Evolutionary conservation across 2,113 vertebrate genomes (phyloP).

Genomic region (Gobiocypris rarus): DNA sequence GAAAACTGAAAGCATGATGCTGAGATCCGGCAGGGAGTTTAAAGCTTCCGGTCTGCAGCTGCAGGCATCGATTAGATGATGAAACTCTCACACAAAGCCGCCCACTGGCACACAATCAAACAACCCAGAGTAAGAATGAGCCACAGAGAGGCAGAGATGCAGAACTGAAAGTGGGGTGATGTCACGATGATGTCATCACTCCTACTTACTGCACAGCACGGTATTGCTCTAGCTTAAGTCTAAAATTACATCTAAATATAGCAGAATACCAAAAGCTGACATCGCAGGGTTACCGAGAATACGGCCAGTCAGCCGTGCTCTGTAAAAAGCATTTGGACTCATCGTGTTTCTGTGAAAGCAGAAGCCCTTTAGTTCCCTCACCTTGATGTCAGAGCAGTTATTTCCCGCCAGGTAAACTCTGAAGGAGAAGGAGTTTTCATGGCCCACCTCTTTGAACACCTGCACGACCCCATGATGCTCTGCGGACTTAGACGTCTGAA

Average conservation of each 20-base stretch:
- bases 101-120: background rate
- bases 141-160: background rate
- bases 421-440: slow-evolving; percentile 78
- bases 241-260: background rate
- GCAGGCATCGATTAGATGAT: background rate
- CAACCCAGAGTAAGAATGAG: background rate
- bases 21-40: background rate
- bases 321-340: background rate
- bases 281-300: background rate
- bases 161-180: background rate
- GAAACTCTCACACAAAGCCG: background rate
- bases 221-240: background rate
- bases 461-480: slow-evolving; percentile 83
- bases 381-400: slow-evolving; percentile 85
- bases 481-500: slow-evolving; percentile 69
- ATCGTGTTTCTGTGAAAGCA: background rate
- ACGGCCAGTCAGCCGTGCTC: background rate
- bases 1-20: background rate
- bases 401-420: slow-evolving; percentile 85
- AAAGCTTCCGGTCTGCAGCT: background rate
- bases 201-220: background rate
- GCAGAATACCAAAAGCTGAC: background rate
- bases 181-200: too few relatives aligned
- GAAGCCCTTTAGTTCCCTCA: slow-evolving; percentile 35
- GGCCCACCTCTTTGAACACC: slow-evolving; percentile 80